Percentiles rank a stretch among this genome's conserved stretches.
Conservation (phyloP, 2,113 vertebrate species). For the Gobiocypris rarus region DNA sequence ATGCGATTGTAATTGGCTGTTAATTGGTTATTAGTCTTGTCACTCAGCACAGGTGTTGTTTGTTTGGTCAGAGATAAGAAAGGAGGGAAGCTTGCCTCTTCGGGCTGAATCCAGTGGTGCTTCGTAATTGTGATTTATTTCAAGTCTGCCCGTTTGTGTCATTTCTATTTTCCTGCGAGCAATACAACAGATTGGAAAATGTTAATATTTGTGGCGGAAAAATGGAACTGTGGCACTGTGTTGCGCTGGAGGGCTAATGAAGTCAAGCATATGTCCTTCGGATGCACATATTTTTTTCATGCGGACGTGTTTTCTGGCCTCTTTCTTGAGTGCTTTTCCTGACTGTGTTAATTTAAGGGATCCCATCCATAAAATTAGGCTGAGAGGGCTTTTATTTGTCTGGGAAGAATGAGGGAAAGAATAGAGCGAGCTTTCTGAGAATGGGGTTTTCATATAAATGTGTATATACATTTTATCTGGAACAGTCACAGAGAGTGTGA, state of each 20-base stretch:
- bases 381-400: constrained; percentile 21
- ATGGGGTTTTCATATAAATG: constrained; percentile 60
- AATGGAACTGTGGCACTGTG: constrained; percentile 37
- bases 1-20: constrained; percentile 71
- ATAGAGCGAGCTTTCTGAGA: background rate
- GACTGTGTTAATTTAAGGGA: constrained; percentile 61
- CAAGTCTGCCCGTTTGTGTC: constrained; percentile 65
- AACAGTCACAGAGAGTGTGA: constrained; percentile 43
- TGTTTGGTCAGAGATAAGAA: constrained; percentile 60
- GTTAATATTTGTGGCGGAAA: constrained; percentile 71
- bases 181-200: constrained; percentile 75
- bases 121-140: constrained; percentile 81
- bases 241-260: constrained; percentile 59
- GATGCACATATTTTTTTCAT: constrained; percentile 33
- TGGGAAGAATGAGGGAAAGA: background rate
- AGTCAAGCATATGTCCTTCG: constrained; percentile 68
- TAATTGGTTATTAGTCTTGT: constrained; percentile 70
- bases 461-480: constrained; percentile 52
- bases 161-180: constrained; percentile 68
- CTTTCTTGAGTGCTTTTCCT: background rate
- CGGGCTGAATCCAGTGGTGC: constrained; percentile 64
- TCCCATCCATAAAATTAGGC: constrained; percentile 66
- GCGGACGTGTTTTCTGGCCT: background rate
- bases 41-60: constrained; percentile 62
- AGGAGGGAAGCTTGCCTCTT: constrained; percentile 61